These are phyloP conservation scores for Epinephelus cyanopodus DNA, from an alignment of 2,113 vertebrate species.

Conservation along the genomic window DNA sequence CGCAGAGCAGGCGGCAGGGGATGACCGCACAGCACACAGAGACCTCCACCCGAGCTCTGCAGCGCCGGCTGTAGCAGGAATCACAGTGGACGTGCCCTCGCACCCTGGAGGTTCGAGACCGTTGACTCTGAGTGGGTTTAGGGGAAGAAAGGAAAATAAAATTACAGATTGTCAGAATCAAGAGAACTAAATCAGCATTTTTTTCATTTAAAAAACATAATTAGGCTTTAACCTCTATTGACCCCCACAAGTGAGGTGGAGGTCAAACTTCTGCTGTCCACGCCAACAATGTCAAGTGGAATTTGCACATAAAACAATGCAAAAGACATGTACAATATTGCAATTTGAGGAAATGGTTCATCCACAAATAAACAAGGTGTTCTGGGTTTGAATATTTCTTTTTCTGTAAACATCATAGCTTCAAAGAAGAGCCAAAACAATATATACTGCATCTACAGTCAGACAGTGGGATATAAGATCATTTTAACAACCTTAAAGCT, in stretches of 20 bases:
- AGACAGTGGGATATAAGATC: background rate
- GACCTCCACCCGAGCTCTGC: constrained; percentile 84
- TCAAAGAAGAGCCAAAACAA: background rate
- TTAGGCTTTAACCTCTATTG: background rate
- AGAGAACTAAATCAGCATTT: background rate
- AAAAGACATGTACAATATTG: background rate
- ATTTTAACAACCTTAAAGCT: background rate
- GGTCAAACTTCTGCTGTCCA: background rate
- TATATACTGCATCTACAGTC: no score
- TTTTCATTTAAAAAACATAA: constrained; percentile 1
- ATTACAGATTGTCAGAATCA: background rate
- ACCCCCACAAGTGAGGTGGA: background rate
- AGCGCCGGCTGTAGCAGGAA: constrained; percentile 90
- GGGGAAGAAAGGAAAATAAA: background rate
- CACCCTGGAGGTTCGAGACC: constrained; percentile 67
- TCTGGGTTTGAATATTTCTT: background rate
- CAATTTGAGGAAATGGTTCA: background rate
- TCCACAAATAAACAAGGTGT: background rate
- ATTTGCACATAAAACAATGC: background rate
- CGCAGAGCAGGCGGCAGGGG: constrained; percentile 89
- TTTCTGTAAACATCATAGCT: background rate
- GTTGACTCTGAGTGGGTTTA: constrained; percentile 77
- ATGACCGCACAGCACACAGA: constrained; percentile 87
- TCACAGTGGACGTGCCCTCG: constrained; percentile 91
- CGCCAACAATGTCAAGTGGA: background rate